A percentile compares a stretch with the other conserved stretches of the same genome.
Conservation (phyloP, 2,888 invertebrate genomes). For the Drosophila fulvimacula region DNA sequence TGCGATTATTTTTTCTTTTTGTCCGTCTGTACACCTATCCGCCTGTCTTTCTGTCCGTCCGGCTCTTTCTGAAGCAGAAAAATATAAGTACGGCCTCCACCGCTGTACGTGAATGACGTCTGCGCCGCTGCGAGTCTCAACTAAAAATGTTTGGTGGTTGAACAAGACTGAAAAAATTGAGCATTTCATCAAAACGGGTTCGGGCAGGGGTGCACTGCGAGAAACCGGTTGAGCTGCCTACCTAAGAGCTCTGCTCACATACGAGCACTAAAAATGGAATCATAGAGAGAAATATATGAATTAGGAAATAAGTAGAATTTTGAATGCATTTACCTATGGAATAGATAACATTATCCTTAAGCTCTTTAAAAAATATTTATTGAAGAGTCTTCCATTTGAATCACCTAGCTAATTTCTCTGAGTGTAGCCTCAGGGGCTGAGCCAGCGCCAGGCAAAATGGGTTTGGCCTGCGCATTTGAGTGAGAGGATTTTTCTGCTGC, state of each 20-base stretch:
- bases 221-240: conserved; percentile 13
- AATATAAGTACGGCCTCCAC: conserved; percentile 38
- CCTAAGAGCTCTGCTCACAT: not conserved
- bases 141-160: conserved; percentile 77
- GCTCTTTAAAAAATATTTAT: not conserved
- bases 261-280: no score
- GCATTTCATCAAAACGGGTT: conserved; percentile 62
- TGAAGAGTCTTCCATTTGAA: not conserved
- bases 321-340: not conserved
- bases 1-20: not conserved
- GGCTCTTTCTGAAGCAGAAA: conserved; percentile 7
- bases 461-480: conserved; percentile 69
- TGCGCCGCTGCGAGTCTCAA: conserved; percentile 74
- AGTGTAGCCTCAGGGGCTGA: conserved; percentile 44
- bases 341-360: not conserved
- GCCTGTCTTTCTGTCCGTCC: conserved; percentile 3
- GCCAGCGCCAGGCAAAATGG: conserved; percentile 58
- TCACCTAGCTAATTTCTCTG: conserved; percentile 3
- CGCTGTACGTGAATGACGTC: conserved; percentile 63
- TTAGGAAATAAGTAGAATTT: not conserved
- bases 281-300: not conserved
- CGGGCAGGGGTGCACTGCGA: conserved; percentile 32
- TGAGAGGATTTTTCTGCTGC: conserved; percentile 55
- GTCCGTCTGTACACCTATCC: not conserved
- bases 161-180: conserved; percentile 63